A percentile compares a stretch with the other conserved stretches of the same genome.
Conservation (phyloP, 2,797 vertebrate species). For the Orientallactaga sibirica region DNA sequence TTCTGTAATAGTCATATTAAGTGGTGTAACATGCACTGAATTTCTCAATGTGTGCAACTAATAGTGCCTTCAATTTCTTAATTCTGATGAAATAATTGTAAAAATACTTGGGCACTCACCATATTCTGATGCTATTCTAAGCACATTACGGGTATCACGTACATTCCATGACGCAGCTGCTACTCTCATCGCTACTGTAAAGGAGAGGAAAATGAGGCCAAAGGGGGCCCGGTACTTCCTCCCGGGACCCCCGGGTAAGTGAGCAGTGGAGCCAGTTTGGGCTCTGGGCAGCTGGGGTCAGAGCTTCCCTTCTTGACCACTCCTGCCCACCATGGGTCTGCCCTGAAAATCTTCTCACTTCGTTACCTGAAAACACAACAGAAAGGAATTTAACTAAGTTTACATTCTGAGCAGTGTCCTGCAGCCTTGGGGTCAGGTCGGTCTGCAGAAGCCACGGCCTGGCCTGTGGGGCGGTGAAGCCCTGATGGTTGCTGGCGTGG, state of each 20-base stretch:
- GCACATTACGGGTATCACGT: not conserved
- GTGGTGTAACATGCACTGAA: not conserved
- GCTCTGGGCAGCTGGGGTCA: not conserved
- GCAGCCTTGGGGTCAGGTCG: not conserved
- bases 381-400: not conserved
- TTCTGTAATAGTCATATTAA: not conserved
- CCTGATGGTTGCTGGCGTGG: not conserved
- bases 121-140: not conserved
- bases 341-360: not conserved
- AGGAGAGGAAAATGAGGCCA: not conserved
- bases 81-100: conserved; percentile 12
- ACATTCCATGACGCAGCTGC: not conserved
- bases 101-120: not conserved
- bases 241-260: not conserved
- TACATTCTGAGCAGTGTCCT: not conserved
- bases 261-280: not conserved
- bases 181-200: not conserved
- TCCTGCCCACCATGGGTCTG: not conserved
- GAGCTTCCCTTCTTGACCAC: not conserved
- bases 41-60: conserved; percentile 19
- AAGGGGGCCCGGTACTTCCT: not conserved
- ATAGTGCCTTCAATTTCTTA: not conserved
- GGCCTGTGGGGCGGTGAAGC: not conserved
- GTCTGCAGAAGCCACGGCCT: not conserved
- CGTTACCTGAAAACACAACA: not conserved